Percentiles rank a stretch among this genome's conserved stretches.
phyloP scores from a whole-genome alignment of 2,113 vertebrate genomes.

The Sorex araneus region DNA sequence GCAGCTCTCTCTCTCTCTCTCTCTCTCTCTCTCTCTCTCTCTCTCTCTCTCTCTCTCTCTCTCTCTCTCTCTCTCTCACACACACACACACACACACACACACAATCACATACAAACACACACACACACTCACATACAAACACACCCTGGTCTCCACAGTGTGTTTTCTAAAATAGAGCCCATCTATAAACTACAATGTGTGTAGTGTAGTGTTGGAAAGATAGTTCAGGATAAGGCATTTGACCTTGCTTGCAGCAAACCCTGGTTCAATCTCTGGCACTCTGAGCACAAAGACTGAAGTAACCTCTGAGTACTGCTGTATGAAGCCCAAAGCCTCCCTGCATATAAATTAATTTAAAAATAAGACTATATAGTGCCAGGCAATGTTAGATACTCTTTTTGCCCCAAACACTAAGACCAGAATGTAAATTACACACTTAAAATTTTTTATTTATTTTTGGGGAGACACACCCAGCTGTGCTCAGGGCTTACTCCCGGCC shows the following conservation, averaged over 20 bases:
- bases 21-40: neutral
- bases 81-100: neutral
- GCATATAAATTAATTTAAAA: no score
- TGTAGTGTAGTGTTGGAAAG: no score
- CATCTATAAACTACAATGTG: neutral
- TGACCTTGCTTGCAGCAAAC: no score
- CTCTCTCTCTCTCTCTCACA: neutral
- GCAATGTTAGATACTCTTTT: constrained; percentile 17
- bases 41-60: neutral
- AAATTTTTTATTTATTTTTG: neutral
- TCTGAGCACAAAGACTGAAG: no score
- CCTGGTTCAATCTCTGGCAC: no score
- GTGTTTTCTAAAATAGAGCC: constrained; percentile 27
- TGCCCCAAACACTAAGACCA: constrained; percentile 37
- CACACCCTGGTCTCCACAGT: neutral
- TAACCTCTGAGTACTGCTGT: no score
- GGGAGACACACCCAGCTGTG: no score
- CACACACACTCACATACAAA: neutral
- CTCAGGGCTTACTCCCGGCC: no score
- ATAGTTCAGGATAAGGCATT: no score
- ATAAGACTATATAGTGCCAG: neutral
- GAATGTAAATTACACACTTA: constrained; percentile 16
- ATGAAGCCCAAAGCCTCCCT: no score
- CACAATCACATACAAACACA: neutral
- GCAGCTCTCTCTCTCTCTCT: neutral